phyloP scores from a whole-genome alignment of 1,140 invertebrate genomes.

The Ptiloglossa arizonensis region DNA sequence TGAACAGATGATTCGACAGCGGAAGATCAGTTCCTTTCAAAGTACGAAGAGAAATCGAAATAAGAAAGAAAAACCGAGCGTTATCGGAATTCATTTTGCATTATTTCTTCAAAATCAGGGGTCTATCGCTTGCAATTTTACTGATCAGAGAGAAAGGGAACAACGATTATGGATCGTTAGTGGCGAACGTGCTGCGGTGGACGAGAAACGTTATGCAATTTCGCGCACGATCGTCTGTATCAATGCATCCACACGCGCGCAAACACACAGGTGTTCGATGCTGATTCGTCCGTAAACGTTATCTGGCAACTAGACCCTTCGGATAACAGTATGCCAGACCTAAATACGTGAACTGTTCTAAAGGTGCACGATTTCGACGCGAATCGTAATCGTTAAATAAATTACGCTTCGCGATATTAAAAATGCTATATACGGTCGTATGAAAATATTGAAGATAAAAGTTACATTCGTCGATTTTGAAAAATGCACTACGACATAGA shows the following conservation, averaged over 20 bases:
- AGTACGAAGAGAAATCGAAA: neutral
- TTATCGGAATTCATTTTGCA: conserved; percentile 17
- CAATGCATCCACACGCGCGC: conserved; percentile 9
- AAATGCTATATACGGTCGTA: too few relatives aligned
- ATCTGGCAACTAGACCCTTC: conserved; percentile 28
- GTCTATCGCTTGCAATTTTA: neutral
- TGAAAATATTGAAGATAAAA: too few relatives aligned
- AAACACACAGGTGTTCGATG: neutral
- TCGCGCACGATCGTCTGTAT: conserved; percentile 23
- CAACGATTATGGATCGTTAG: conserved; percentile 48
- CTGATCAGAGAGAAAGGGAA: conserved; percentile 10
- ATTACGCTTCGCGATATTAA: neutral
- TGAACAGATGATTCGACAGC: neutral
- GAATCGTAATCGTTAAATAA: neutral
- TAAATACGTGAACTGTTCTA: neutral
- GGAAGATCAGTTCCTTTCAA: neutral
- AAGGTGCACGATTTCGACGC: neutral
- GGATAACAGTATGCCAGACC: conserved; percentile 19
- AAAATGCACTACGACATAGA: too few relatives aligned
- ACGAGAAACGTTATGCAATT: conserved; percentile 45
- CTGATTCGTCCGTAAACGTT: conserved; percentile 28
- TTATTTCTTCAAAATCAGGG: conserved; percentile 8
- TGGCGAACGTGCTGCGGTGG: conserved; percentile 29
- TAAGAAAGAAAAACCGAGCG: neutral
- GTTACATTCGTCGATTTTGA: too few relatives aligned